Conservation (phyloP, 1,140 invertebrate species). For the Nymphalis io region DNA sequence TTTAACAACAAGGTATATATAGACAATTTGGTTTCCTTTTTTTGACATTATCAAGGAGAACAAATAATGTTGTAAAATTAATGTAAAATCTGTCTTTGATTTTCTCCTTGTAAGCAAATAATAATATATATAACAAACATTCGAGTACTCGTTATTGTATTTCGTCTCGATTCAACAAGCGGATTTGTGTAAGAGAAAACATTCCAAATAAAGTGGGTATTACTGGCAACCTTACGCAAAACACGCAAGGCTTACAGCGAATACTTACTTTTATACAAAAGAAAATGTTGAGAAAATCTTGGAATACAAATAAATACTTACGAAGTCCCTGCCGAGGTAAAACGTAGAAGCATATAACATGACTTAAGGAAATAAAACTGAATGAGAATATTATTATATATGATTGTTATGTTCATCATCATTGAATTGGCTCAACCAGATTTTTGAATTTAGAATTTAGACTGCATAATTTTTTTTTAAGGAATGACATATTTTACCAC, state of each 20-base stretch:
- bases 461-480: no score
- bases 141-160: conserved; percentile 35
- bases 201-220: conserved; percentile 44
- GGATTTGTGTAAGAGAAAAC: conserved; percentile 43
- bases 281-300: conserved; percentile 18
- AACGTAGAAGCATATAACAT: neutral
- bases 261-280: conserved; percentile 17
- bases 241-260: conserved; percentile 22
- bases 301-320: conserved; percentile 2
- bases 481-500: no score
- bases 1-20: no score
- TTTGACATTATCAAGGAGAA: no score
- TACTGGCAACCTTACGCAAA: conserved; percentile 35
- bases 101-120: conserved; percentile 23
- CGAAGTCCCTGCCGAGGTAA: no score
- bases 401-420: no score
- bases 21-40: no score
- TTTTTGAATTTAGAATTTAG: no score
- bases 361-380: neutral
- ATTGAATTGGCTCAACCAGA: no score
- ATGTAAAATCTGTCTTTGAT: neutral
- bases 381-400: no score
- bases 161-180: conserved; percentile 43
- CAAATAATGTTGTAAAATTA: no score
- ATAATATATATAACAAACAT: conserved; percentile 27